Conservation (phyloP, 2,113 vertebrate species). For the Bungarus multicinctus region DNA sequence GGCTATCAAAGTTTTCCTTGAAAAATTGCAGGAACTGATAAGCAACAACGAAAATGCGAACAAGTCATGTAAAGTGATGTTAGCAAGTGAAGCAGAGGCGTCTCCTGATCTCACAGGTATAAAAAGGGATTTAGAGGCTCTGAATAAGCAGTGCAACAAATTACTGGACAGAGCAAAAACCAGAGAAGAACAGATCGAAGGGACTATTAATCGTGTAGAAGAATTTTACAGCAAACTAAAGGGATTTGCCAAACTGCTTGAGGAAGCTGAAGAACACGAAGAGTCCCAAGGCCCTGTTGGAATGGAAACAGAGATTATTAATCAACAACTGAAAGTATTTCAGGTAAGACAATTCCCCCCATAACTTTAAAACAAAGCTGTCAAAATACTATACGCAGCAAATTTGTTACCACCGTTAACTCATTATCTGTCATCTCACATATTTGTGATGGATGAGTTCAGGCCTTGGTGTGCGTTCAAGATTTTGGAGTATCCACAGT, state of each 20-base stretch:
- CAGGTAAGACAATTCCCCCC: slow-evolving; percentile 79
- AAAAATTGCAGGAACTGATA: slow-evolving; percentile 85
- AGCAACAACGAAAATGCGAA: slow-evolving; percentile 79
- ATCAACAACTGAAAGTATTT: slow-evolving; percentile 89
- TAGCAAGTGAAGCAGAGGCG: slow-evolving; percentile 78
- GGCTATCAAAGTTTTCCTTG: slow-evolving; percentile 78
- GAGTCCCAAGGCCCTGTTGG: slow-evolving; percentile 88
- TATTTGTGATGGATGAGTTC: background rate
- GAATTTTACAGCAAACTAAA: slow-evolving; percentile 81
- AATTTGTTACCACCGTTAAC: background rate
- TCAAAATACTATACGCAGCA: background rate
- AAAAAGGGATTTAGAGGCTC: slow-evolving; percentile 89
- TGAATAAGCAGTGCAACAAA: slow-evolving; percentile 95
- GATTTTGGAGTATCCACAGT: background rate
- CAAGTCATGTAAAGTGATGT: slow-evolving; percentile 88
- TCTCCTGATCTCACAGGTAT: slow-evolving; percentile 91
- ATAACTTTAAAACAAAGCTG: background rate
- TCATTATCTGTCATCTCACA: background rate
- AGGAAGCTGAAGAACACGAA: slow-evolving; percentile 79
- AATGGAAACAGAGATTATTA: slow-evolving; percentile 93
- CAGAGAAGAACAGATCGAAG: slow-evolving; percentile 80
- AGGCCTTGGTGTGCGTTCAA: background rate
- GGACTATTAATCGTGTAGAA: slow-evolving; percentile 74
- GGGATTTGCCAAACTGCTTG: slow-evolving; percentile 73
- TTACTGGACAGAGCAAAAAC: slow-evolving; percentile 85